Evolutionary conservation across 1,140 invertebrate species (phyloP), one percentile per base, ranked within the genome.

Genomic region (Phortica variegata): DNA sequence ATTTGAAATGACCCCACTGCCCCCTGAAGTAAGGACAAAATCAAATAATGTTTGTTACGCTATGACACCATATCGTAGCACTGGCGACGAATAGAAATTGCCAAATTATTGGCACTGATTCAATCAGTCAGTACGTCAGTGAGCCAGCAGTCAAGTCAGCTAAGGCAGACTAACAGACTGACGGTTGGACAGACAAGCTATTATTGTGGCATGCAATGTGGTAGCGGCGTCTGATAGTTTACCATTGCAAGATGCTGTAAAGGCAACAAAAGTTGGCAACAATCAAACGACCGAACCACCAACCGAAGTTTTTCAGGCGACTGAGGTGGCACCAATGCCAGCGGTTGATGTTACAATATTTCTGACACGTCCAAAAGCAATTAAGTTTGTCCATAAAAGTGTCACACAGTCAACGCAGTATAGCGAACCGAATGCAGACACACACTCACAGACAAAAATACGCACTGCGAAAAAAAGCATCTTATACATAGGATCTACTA

Each of bases 81-180:
- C 48, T 62, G 60, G 40, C 54, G 51, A 50, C 52, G 61, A 65
- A 65, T 65, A 65, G 58, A 61, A 65, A 65, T 61, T 65, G 58
- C 61, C 61, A 65, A 65, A 65, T 65, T 65, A 65, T 65, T 65
- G 61, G 61, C 61, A 56, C 58, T 61, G 61, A 65, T 65, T 65
- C 61, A 65, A 65, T 65, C 61, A 49, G 58, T 54, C 61, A 61
- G 47, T n/a, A n/a, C n/a, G n/a, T n/a, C n/a, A n/a, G n/a, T n/a
- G n/a, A 41, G 47, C 26, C 60, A 38, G 18, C 18, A 50, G 43
- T 15, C n/a, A 34, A 20, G 8, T 6, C 26, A 29, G 26, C n/a
- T n/a, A n/a, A n/a, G n/a, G n/a, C n/a, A n/a, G n/a, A n/a, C n/a
- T n/a, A n/a, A n/a, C n/a, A n/a, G n/a, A n/a, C n/a, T n/a, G n/a